phyloP scores from a whole-genome alignment of 2,888 invertebrate species.

The Heteropelma amictum region DNA sequence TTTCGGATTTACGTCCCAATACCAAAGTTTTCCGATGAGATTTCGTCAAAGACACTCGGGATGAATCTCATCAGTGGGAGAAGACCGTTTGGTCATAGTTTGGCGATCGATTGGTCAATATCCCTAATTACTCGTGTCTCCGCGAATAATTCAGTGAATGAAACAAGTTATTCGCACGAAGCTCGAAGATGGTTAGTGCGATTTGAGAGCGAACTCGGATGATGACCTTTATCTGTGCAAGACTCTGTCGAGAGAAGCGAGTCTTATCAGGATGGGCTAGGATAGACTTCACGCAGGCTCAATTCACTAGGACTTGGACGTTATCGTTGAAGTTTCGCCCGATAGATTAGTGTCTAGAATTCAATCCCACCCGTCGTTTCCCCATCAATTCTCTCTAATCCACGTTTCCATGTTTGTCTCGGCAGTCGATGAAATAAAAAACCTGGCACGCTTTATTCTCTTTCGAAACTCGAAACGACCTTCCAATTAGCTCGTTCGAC shows the following conservation, averaged over 20 bases:
- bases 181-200: background rate
- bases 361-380: slow-evolving; percentile 1
- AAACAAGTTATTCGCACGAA: too few species aligned
- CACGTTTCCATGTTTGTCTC: background rate
- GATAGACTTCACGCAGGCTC: background rate
- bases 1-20: too few species aligned
- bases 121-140: slow-evolving; percentile 68
- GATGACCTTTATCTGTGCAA: slow-evolving; percentile 21
- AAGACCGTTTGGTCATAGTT: background rate
- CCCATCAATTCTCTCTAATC: background rate
- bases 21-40: too few species aligned
- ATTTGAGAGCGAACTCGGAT: slow-evolving; percentile 43
- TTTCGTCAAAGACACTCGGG: too few species aligned
- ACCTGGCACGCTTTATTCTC: too few species aligned
- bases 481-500: background rate
- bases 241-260: background rate
- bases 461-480: background rate
- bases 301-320: background rate
- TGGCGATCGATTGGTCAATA: slow-evolving; percentile 69
- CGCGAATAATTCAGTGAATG: slow-evolving; percentile 66
- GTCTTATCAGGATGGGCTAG: too few species aligned
- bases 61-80: background rate
- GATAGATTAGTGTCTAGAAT: background rate
- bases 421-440: background rate
- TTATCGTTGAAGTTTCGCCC: background rate